Evolutionary conservation across 2,888 invertebrate species (phyloP), one percentile per base, ranked within the genome.

Genomic region (Rosalia funebris): DNA sequence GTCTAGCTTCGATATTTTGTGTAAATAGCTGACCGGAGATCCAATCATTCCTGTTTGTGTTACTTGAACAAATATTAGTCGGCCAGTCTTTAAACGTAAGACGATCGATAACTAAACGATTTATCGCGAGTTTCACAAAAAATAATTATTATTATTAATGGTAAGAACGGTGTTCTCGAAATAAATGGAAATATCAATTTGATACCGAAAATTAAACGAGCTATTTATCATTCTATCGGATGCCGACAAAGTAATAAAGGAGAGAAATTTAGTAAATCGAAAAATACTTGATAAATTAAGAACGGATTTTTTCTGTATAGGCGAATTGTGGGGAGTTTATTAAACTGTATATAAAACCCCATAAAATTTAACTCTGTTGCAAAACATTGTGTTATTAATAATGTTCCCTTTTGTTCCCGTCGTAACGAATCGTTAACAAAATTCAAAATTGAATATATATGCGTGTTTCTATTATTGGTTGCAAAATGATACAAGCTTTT

Each of bases 151-250:
- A 44, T 44, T 25, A 44, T 44, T 25, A 44, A 44, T 44, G 44
- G 9, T 19, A 17, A 12, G 10, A 7, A 20, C 44, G 12, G 2
- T 14, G 25, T 25, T 25, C 44, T 11, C 44, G 44, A 44, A 44
- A 14, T 44, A 44, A n/a, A 44, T 44, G 44, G 25, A 44, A 44
- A 44, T 44, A 44, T 44, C 44, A 44, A 44, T 44, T 44, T 44
- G 17, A 25, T 20, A 44, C 20, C 44, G 19, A 44, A 25, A 19
- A 14, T 44, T 44, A 25, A 25, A 11, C 12, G 12, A 9, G 25
- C 11, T 19, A 44, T 44, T 25, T 44, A 44, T 44, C 44, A 44
- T 14, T 44, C 20, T 25, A 25, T 25, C 44, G 19, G 17, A 19
- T 25, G 11, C 11, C 20, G 44, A 44, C 44, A 44, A 1, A 44